These are phyloP conservation scores for Zaprionus nigranus DNA, from an alignment of 1,140 invertebrate species.

Conservation along the genomic window DNA sequence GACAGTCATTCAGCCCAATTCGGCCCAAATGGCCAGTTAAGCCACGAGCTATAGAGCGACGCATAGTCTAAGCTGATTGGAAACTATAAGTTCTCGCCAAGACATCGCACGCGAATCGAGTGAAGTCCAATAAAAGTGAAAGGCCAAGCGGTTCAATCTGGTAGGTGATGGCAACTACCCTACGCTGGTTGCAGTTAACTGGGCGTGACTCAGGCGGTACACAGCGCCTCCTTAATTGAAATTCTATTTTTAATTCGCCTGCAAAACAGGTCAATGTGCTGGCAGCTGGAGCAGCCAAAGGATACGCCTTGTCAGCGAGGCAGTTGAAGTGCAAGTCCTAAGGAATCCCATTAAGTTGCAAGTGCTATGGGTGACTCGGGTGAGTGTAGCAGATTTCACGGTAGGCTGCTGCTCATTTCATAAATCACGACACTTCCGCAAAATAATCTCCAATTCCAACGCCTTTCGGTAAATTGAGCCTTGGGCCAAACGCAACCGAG, in stretches of 20 bases:
- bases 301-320: slow-evolving; percentile 34
- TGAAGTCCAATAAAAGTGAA: slow-evolving; percentile 63
- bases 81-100: slow-evolving; percentile 62
- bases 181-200: slow-evolving; percentile 1
- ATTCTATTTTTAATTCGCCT: slow-evolving; percentile 69
- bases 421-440: slow-evolving; percentile 49
- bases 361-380: slow-evolving; percentile 67
- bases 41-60: slow-evolving; percentile 30
- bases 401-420: slow-evolving; percentile 24
- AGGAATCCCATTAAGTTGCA: slow-evolving; percentile 30
- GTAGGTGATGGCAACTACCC: not conserved
- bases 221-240: slow-evolving; percentile 62
- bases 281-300: slow-evolving; percentile 38
- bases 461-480: not conserved
- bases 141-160: slow-evolving; percentile 34
- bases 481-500: slow-evolving; percentile 64
- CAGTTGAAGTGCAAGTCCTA: slow-evolving; percentile 26
- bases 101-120: slow-evolving; percentile 63
- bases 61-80: slow-evolving; percentile 59
- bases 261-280: slow-evolving; percentile 53
- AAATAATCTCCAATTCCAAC: slow-evolving; percentile 15
- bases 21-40: slow-evolving; percentile 52
- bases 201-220: slow-evolving; percentile 5
- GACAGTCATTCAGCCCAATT: slow-evolving; percentile 58
- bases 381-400: slow-evolving; percentile 41